A percentile compares a stretch with the other conserved stretches of the same genome.
Evolutionary conservation across 2,888 invertebrate species (phyloP).

Genomic region (Brachypterus glaber): DNA sequence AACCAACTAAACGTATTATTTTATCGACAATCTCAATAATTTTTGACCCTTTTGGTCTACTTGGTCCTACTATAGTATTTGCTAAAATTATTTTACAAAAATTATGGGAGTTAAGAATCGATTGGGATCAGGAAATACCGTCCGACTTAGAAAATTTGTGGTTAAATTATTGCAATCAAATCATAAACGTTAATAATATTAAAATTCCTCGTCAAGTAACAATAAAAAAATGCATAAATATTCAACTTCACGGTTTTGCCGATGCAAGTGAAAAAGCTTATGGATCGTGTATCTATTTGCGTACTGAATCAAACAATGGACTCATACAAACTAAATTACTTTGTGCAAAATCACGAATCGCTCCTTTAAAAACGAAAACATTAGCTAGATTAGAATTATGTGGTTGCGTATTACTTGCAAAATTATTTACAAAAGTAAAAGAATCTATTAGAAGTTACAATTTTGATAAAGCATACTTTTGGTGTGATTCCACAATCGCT

Average conservation of each 20-base stretch:
- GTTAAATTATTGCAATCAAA: slow-evolving; percentile 7
- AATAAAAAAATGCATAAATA: not conserved
- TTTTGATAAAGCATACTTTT: slow-evolving; percentile 17
- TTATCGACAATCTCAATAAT: slow-evolving; percentile 19
- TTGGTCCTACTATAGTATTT: slow-evolving; percentile 22
- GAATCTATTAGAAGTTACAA: slow-evolving; percentile 10
- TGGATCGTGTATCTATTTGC: slow-evolving; percentile 3
- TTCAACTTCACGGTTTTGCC: slow-evolving; percentile 6
- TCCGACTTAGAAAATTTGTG: slow-evolving; percentile 7
- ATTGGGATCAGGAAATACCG: slow-evolving; percentile 21
- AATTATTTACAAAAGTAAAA: slow-evolving; percentile 14
- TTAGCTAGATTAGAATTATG: slow-evolving; percentile 17
- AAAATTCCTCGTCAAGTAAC: slow-evolving; percentile 12
- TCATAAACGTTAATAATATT: slow-evolving; percentile 9
- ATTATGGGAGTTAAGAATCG: slow-evolving; percentile 17
- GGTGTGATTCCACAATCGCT: slow-evolving; percentile 12
- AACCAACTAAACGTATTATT: slow-evolving; percentile 17
- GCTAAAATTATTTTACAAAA: no score
- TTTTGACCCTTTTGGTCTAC: slow-evolving; percentile 23
- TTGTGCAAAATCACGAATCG: slow-evolving; percentile 19
- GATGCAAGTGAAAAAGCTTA: slow-evolving; percentile 6
- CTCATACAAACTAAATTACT: slow-evolving; percentile 9
- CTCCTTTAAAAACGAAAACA: slow-evolving; percentile 15
- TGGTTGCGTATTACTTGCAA: slow-evolving; percentile 17
- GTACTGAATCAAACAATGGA: slow-evolving; percentile 8